A percentile compares a stretch with the other conserved stretches of the same genome.
These are phyloP conservation scores for Ametastegia equiseti DNA, from an alignment of 2,888 invertebrate genomes.

Conservation along the genomic window DNA sequence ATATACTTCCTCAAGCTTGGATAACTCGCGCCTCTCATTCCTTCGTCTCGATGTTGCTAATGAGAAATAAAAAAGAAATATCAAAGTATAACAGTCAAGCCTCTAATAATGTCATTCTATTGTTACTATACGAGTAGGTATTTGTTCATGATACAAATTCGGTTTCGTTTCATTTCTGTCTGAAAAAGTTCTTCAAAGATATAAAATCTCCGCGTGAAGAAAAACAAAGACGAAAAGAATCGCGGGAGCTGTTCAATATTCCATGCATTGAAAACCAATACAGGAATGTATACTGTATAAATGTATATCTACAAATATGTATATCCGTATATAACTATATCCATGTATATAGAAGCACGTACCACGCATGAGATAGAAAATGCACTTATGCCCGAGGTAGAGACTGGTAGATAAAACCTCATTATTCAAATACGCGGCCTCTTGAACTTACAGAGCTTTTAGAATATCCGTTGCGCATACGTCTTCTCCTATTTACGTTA, in stretches of 20 bases:
- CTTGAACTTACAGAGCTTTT: constrained; percentile 52
- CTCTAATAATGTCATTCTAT: constrained; percentile 1
- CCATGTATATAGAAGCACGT: not conserved
- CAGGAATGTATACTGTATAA: constrained; percentile 10
- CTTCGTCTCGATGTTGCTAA: not conserved
- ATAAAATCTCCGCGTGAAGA: not conserved
- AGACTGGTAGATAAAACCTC: constrained; percentile 46
- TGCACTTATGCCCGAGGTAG: not conserved
- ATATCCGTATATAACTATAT: constrained; percentile 2
- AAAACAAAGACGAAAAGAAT: not conserved
- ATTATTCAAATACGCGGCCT: constrained; percentile 56
- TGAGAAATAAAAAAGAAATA: too few species aligned
- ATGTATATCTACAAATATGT: constrained; percentile 2
- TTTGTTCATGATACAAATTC: not conserved
- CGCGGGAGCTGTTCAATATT: constrained; percentile 36
- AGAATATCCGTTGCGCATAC: constrained; percentile 52
- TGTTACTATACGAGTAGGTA: too few species aligned
- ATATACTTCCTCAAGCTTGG: not conserved
- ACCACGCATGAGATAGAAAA: not conserved
- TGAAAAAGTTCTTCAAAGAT: not conserved
- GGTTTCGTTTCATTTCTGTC: not conserved
- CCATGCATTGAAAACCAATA: constrained; percentile 31
- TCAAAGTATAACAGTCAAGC: not conserved
- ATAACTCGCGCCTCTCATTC: not conserved
- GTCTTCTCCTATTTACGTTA: constrained; percentile 53